phyloP scores from a whole-genome alignment of 2,888 invertebrate genomes.

The Plemyria rubiginata region DNA sequence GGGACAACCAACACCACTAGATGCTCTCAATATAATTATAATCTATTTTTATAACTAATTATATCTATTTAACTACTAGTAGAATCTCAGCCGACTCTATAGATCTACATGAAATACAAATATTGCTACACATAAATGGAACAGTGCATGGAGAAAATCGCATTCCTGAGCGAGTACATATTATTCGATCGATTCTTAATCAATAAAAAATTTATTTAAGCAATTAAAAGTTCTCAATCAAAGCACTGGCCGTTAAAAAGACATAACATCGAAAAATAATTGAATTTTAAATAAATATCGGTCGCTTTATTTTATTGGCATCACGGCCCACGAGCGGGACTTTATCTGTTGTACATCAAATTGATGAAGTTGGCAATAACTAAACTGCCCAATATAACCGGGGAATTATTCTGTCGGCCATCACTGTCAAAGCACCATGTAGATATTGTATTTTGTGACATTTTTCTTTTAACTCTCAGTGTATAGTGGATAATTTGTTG shows the following conservation, averaged over 20 bases:
- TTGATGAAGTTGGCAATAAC: conserved; percentile 26
- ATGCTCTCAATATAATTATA: too few species aligned
- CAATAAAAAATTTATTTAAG: conserved; percentile 60
- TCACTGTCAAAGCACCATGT: conserved; percentile 1
- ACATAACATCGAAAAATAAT: conserved; percentile 54
- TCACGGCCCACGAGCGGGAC: conserved; percentile 33
- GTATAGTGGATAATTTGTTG: not conserved
- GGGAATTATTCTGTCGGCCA: conserved; percentile 7
- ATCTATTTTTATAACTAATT: too few species aligned
- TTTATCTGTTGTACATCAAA: conserved; percentile 31
- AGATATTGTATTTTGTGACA: conserved; percentile 4
- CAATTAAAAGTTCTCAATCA: conserved; percentile 63
- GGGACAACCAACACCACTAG: too few species aligned
- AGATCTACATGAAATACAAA: too few species aligned
- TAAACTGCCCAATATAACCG: conserved; percentile 25
- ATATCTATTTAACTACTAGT: too few species aligned
- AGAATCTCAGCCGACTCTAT: too few species aligned
- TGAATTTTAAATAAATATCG: conserved; percentile 52
- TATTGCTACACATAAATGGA: too few species aligned
- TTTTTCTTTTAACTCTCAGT: conserved; percentile 1
- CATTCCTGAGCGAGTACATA: conserved; percentile 37
- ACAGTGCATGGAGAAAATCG: conserved; percentile 9
- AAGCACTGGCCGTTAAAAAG: conserved; percentile 48
- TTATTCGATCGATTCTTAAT: conserved; percentile 46
- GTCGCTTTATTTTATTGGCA: conserved; percentile 40